These are phyloP conservation scores for Naja naja DNA, from an alignment of 2,113 vertebrate species.

Conservation along the genomic window DNA sequence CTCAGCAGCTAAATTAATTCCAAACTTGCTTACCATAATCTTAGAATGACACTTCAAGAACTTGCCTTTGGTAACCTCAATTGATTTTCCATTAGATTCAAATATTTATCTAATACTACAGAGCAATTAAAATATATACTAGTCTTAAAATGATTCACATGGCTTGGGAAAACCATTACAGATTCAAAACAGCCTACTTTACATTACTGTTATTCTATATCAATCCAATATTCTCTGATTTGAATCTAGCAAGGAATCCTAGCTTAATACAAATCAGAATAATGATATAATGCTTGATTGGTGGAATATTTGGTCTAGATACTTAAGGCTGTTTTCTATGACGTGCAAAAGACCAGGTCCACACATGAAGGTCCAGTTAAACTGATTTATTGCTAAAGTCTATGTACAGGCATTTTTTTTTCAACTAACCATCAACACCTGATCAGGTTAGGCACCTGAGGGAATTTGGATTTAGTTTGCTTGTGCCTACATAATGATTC, in stretches of 20 bases:
- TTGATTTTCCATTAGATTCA: slow-evolving; percentile 33
- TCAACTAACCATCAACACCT: neutral
- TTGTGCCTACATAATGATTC: neutral
- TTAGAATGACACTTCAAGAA: slow-evolving; percentile 52
- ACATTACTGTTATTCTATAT: neutral
- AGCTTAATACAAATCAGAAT: neutral
- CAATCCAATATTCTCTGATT: neutral
- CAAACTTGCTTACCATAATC: slow-evolving; percentile 55
- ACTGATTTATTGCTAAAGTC: neutral
- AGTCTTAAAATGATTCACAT: slow-evolving; percentile 22
- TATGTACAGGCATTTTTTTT: neutral
- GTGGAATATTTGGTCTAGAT: neutral
- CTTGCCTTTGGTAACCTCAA: slow-evolving; percentile 28
- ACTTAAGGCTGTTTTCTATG: neutral
- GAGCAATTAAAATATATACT: slow-evolving; percentile 5
- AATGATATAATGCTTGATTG: neutral
- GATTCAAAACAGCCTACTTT: neutral
- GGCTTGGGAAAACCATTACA: slow-evolving; percentile 10
- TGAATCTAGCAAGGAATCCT: neutral
- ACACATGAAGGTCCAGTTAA: neutral
- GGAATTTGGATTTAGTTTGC: neutral
- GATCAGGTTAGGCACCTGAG: neutral
- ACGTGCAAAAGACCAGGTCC: neutral
- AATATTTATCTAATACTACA: slow-evolving; percentile 27
- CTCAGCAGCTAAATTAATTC: slow-evolving; percentile 59